A percentile compares a stretch with the other conserved stretches of the same genome.
Conservation (phyloP, 2,888 invertebrate species). For the Deilephila porcellus region DNA sequence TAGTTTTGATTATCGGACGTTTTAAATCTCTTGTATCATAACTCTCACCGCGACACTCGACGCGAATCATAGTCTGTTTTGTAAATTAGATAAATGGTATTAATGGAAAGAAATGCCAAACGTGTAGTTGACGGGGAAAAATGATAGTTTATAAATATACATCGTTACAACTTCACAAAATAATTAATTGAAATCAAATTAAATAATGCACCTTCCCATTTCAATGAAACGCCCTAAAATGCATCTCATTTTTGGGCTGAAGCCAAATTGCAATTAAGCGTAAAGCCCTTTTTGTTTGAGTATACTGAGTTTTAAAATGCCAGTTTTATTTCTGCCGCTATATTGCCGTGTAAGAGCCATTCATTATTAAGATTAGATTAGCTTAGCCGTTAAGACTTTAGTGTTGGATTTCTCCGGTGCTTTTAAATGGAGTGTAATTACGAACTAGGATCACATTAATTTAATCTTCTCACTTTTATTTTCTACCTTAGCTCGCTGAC, state of each 20-base stretch:
- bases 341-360: slow-evolving; percentile 3
- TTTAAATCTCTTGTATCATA: too few species aligned
- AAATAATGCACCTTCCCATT: background rate
- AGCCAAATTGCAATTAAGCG: slow-evolving; percentile 51
- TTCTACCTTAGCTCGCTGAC: slow-evolving; percentile 9
- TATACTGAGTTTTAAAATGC: slow-evolving; percentile 32
- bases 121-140: too few species aligned
- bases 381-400: background rate
- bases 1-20: too few species aligned
- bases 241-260: slow-evolving; percentile 39
- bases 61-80: too few species aligned
- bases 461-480: slow-evolving; percentile 33
- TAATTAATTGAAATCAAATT: background rate
- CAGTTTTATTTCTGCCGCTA: background rate
- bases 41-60: too few species aligned
- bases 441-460: slow-evolving; percentile 27
- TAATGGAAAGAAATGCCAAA: too few species aligned
- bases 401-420: slow-evolving; percentile 29
- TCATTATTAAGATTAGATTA: slow-evolving; percentile 16
- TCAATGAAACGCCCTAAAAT: slow-evolving; percentile 1
- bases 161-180: background rate
- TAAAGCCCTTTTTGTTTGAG: slow-evolving; percentile 42
- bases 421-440: slow-evolving; percentile 26
- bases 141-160: too few species aligned
- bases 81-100: too few species aligned